A percentile compares a stretch with the other conserved stretches of the same genome.
These are phyloP conservation scores for Euphydryas editha DNA, from an alignment of 2,888 invertebrate genomes.

Conservation along the genomic window DNA sequence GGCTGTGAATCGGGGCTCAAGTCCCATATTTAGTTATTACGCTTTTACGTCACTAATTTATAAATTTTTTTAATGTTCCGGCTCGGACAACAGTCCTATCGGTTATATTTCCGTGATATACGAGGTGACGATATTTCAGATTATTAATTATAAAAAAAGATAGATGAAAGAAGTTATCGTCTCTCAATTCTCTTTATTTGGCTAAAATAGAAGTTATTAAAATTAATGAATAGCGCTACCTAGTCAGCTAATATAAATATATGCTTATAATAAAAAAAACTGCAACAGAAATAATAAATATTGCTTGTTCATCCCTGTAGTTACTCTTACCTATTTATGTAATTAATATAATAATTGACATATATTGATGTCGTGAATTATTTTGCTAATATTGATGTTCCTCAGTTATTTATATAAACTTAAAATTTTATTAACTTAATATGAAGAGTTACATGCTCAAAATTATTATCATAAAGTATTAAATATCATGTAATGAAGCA, in stretches of 20 bases:
- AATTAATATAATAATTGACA: constrained; percentile 44
- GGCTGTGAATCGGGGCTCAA: constrained; percentile 77
- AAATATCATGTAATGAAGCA: constrained; percentile 20
- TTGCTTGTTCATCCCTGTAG: constrained; percentile 43
- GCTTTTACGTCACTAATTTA: constrained; percentile 79
- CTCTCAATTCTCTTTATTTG: constrained; percentile 50
- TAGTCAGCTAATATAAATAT: constrained; percentile 65
- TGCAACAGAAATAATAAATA: constrained; percentile 38
- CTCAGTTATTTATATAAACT: constrained; percentile 42
- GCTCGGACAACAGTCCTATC: constrained; percentile 2
- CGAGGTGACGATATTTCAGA: constrained; percentile 19
- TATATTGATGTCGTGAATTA: constrained; percentile 45
- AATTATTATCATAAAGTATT: constrained; percentile 33
- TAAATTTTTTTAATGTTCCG: constrained; percentile 47
- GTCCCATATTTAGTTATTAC: constrained; percentile 70
- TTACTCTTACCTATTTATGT: constrained; percentile 43
- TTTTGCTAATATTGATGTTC: constrained; percentile 47
- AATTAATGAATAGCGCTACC: constrained; percentile 58
- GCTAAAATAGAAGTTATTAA: constrained; percentile 54
- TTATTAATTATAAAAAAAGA: constrained; percentile 34
- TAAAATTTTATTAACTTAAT: constrained; percentile 31
- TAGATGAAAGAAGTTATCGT: constrained; percentile 35
- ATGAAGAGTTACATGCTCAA: constrained; percentile 38
- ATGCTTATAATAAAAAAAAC: constrained; percentile 43
- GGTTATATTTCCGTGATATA: neutral